A percentile compares a stretch with the other conserved stretches of the same genome.
Evolutionary conservation across 2,113 vertebrate genomes (phyloP).

Genomic region (Ammodytes dubius): DNA sequence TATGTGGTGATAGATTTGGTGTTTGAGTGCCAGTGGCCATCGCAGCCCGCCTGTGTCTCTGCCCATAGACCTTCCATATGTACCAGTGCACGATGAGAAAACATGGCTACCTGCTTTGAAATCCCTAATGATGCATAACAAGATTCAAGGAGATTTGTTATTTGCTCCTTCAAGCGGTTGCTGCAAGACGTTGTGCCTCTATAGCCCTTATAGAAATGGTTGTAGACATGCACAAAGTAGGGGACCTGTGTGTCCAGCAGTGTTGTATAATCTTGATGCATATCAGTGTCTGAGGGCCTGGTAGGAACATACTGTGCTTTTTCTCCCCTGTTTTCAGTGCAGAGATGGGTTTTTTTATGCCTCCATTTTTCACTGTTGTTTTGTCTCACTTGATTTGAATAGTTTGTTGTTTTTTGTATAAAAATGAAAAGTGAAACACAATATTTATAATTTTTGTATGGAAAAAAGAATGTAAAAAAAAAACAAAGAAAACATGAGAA

Average conservation of each 20-base stretch:
- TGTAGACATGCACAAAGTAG: conserved; percentile 30
- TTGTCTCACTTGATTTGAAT: conserved; percentile 80
- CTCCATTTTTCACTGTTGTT: conserved; percentile 71
- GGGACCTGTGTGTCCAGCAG: conserved; percentile 1
- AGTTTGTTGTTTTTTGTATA: conserved; percentile 85
- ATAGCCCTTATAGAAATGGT: conserved; percentile 53
- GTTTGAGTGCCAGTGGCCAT: conserved; percentile 58
- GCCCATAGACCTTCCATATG: conserved; percentile 39
- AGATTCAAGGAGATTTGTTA: conserved; percentile 13
- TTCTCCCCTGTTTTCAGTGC: conserved; percentile 24
- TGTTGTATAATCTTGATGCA: conserved; percentile 49
- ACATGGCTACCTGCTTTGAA: conserved; percentile 36
- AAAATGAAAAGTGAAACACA: conserved; percentile 81
- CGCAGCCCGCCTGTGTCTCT: conserved; percentile 49
- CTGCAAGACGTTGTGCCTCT: conserved; percentile 68
- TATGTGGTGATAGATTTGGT: conserved; percentile 33
- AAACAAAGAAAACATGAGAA: conserved; percentile 50
- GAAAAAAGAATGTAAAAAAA: conserved; percentile 72
- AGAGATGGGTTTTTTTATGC: conserved; percentile 52
- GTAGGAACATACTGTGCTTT: conserved; percentile 56
- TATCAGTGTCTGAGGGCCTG: conserved; percentile 46
- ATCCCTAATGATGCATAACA: conserved; percentile 5
- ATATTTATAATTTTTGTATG: conserved; percentile 89
- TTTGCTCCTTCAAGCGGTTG: conserved; percentile 34
- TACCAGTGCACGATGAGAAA: conserved; percentile 32